Evolutionary conservation across 2,888 invertebrate genomes (phyloP).

Genomic region (Leptura quadrifasciata): DNA sequence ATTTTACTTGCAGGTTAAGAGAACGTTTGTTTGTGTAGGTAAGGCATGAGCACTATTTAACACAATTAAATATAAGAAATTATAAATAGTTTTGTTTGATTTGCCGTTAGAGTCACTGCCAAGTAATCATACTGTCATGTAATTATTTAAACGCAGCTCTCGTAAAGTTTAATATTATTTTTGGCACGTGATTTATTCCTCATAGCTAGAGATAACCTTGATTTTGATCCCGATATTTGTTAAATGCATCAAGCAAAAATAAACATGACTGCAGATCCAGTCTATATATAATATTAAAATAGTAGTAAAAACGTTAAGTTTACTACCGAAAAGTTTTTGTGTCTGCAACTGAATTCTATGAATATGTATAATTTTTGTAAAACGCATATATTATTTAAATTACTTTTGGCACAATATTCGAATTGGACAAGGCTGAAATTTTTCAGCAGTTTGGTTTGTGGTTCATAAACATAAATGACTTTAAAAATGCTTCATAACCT

Average conservation of each 20-base stretch:
- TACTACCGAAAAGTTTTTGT: background rate
- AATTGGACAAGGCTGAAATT: background rate
- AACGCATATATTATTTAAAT: background rate
- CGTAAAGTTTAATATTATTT: background rate
- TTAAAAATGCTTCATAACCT: too few relatives aligned
- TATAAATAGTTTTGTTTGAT: background rate
- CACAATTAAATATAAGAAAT: background rate
- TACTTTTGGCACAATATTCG: background rate
- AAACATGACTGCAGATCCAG: background rate
- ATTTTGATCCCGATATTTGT: background rate
- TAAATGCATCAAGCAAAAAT: background rate
- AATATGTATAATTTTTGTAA: background rate
- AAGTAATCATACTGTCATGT: background rate
- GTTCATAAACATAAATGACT: too few relatives aligned
- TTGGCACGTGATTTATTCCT: background rate
- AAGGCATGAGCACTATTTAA: too few relatives aligned
- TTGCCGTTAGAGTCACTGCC: background rate
- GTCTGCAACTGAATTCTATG: background rate
- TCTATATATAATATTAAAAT: background rate
- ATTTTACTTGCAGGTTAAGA: too few relatives aligned
- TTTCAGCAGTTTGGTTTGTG: background rate
- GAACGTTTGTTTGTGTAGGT: too few relatives aligned
- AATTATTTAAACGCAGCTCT: background rate
- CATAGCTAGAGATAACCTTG: background rate
- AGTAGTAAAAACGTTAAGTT: background rate